These are phyloP conservation scores for Coptodon rendalli DNA, from an alignment of 2,113 vertebrate species.

Conservation along the genomic window DNA sequence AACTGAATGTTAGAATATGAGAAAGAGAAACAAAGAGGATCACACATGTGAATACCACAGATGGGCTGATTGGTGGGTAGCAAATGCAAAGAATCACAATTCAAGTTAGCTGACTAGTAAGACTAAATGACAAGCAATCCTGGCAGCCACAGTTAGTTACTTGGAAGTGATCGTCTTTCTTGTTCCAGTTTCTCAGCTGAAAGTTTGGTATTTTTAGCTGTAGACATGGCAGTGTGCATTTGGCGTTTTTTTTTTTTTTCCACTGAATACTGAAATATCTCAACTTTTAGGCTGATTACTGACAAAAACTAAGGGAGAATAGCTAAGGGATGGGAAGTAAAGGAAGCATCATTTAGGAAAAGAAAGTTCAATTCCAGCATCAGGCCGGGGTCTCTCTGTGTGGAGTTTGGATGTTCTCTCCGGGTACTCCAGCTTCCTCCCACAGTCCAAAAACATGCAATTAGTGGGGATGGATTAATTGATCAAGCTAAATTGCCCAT, in stretches of 20 bases:
- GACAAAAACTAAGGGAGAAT: background rate
- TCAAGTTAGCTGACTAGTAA: background rate
- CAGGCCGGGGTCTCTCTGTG: background rate
- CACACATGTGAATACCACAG: background rate
- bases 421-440: rapidly evolving
- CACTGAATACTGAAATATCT: background rate
- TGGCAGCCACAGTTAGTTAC: background rate
- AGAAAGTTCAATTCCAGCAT: background rate
- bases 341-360: background rate
- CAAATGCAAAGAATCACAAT: background rate
- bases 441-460: background rate
- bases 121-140: background rate
- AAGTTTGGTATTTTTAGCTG: background rate
- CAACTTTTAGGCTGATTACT: background rate
- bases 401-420: background rate
- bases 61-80: background rate
- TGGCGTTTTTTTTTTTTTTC: rapidly evolving
- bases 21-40: background rate
- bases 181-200: background rate
- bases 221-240: background rate
- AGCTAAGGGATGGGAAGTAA: background rate
- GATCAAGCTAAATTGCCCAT: background rate
- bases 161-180: background rate
- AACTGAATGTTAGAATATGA: background rate
- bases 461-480: background rate